These are phyloP conservation scores for Scomberomorus guttatus DNA, from an alignment of 2,797 vertebrate genomes.

Conservation along the genomic window DNA sequence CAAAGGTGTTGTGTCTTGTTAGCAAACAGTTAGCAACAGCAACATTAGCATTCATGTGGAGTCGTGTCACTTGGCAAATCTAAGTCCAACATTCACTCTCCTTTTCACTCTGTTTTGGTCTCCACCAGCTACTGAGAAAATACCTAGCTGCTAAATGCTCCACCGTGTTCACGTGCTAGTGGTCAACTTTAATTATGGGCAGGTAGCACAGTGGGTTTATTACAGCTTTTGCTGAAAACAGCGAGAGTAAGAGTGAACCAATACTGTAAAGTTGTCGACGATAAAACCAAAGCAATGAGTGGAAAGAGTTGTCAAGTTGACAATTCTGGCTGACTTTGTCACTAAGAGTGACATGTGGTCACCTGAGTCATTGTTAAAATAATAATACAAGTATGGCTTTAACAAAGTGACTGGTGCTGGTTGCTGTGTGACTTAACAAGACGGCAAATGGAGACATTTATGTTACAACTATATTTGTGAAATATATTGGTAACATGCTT, in stretches of 20 bases:
- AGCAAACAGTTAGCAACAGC: no score
- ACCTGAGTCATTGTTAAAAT: not conserved
- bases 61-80: no score
- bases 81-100: not conserved
- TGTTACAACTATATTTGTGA: not conserved
- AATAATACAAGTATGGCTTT: not conserved
- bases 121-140: not conserved
- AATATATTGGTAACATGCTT: not conserved
- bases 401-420: not conserved
- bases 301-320: not conserved
- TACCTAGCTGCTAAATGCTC: no score
- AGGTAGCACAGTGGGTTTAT: no score
- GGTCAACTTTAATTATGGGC: no score
- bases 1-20: no score
- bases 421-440: not conserved
- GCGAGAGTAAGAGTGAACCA: no score
- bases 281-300: not conserved
- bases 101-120: not conserved
- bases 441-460: not conserved
- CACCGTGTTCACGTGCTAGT: no score
- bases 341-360: not conserved
- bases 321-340: not conserved
- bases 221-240: not conserved
- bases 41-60: no score
- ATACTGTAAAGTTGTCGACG: no score